Evolutionary conservation across 2,113 vertebrate genomes (phyloP), one percentile per base, ranked within the genome.

Genomic region (Rattus rattus): DNA sequence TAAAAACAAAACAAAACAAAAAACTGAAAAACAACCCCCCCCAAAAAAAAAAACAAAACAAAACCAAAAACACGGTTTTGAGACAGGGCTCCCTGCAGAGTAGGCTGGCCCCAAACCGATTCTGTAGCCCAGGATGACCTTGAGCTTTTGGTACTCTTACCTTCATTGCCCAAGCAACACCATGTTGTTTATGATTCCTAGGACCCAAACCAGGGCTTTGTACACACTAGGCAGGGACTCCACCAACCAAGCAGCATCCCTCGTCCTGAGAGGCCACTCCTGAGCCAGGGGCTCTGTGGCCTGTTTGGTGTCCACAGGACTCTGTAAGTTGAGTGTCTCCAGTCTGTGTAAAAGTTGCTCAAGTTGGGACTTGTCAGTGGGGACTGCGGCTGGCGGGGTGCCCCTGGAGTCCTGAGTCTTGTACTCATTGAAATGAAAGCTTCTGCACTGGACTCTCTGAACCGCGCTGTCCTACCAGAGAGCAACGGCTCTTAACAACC

Each of bases 401-500:
- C 75, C n/a, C 36, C 59, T 49, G 24, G 6, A 47, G 49, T 47
- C 47, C 56, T 33, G 63, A 24, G 5, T 63, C 26, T 52, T 92
- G 33, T 59, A 24, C 17, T 54, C 49, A 11, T 26, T 49, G 33
- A 56, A 30, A 36, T 1, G 10, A 69, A 79, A 36, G 81, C 10
- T 56, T 73, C 30, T 54, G 43, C 20, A 7, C 36, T 10, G 16
- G 90, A 22, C 28, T 61, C n/a, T 43, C 22, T 0, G 26, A 65
- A 9, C 47, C 9, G 39, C 1, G 1, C 56, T 13, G 28, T 43
- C 28, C 63, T 16, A 30, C 6, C 0, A 0, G 30, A 75, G 47
- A 79, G 33, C 9, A 4, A 3, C 7, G 22, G 43, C 54, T 52
- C 30, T 10, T 28, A 33, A 70, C 16, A 20, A 69, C 11, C 9